Conservation (phyloP, 1,140 invertebrate genomes). For the Danaus plexippus region DNA sequence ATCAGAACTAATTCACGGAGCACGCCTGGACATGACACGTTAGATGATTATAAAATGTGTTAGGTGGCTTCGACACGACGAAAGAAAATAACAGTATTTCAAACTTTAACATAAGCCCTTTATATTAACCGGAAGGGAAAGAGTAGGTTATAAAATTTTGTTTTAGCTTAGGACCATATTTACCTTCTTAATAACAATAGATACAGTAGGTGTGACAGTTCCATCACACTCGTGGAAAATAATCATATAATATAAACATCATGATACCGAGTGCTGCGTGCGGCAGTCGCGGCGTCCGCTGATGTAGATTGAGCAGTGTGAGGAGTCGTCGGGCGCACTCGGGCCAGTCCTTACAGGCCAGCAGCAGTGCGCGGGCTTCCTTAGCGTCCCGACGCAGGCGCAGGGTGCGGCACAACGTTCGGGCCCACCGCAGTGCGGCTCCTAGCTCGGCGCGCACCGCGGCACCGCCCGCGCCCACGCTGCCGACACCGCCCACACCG, state of each 20-base stretch:
- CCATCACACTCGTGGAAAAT: too few relatives aligned
- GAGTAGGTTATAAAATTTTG: too few relatives aligned
- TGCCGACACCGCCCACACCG: slow-evolving; percentile 76
- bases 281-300: slow-evolving; percentile 85
- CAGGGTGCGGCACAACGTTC: slow-evolving; percentile 80
- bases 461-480: slow-evolving; percentile 81
- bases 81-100: background rate
- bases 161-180: too few relatives aligned
- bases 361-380: slow-evolving; percentile 76
- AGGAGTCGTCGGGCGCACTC: slow-evolving; percentile 88
- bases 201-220: too few relatives aligned
- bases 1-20: slow-evolving; percentile 88
- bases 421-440: slow-evolving; percentile 84
- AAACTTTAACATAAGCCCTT: too few relatives aligned
- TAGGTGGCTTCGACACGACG: too few relatives aligned
- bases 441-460: slow-evolving; percentile 79
- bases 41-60: too few relatives aligned
- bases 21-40: slow-evolving; percentile 73
- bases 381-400: slow-evolving; percentile 76
- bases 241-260: too few relatives aligned
- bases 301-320: slow-evolving; percentile 91
- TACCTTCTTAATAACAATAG: too few relatives aligned
- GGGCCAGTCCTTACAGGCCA: slow-evolving; percentile 86
- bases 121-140: too few relatives aligned
- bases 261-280: slow-evolving; percentile 80